Base-by-base conservation (phyloP, 2,797 vertebrate species). In the Pantherophis alleghaniensis region DNA sequence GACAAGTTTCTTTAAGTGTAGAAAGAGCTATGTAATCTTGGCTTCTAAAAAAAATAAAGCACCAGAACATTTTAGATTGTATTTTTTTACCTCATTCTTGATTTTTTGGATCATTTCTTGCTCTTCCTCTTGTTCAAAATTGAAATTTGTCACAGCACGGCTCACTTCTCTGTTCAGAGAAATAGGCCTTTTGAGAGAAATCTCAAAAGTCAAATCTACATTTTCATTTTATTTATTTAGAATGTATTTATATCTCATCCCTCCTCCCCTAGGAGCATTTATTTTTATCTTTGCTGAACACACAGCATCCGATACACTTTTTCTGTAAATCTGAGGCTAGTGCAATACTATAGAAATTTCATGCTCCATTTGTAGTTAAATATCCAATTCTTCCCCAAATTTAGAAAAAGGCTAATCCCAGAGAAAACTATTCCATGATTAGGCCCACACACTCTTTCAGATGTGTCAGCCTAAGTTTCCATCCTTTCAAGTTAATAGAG, bases 161-260 rank as follows among this genome's bases (percentile, higher is more conserved):
- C 95, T 95, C 95, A 98, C 95, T 94, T 98, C 97, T 83, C 98
- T 98, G 94, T 89, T 91, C 91, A 86, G 93, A 94, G 69, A 69
- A 91, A 93, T 28, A 63, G 5, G 69, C 14, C 13, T 66, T 4
- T n/a, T n/a, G n/a, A n/a, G n/a, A n/a, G 91, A 86, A 57, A 42
- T 79, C 18, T 79, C 86, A 28, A n/a, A 57, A 56, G 79, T 83
- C 74, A 83, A 79, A 42, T 47, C 74, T 83, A 47, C 20, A 47
- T 83, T 79, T 79, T 42, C 37, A 42, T 79, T 83, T 83, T 83
- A 83, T 79, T 42, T 42, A 79, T 83, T 83, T 24, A 83, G 74
- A 83, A 24, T 37, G 18, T 63, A 12, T 90, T 10, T 11, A 53
- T 55, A 63, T 12, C 1, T 47, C 22, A 42, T 5, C 22, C 22